Base-by-base conservation (phyloP, 2,888 invertebrate species). In the Philereme vetulata region DNA sequence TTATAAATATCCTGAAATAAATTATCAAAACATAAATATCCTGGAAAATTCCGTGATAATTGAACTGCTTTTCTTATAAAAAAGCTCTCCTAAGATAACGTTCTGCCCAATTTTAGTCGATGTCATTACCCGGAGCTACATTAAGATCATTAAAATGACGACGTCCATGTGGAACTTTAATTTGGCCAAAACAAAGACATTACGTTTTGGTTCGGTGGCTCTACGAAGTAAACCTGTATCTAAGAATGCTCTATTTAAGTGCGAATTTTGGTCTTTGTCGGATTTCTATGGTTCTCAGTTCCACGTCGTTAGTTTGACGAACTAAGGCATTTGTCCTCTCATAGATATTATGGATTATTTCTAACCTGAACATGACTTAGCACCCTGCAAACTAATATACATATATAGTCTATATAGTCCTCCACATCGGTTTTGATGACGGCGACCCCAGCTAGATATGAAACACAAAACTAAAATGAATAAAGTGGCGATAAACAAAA, bases 251-350 rank as follows among this genome's bases (percentile, higher is more conserved):
- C 65, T 69, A 71, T 71, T 75, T 72, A 67, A 76, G 77, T 84
- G 81, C 80, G 75, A 85, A 83, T 79, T 85, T 88, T 73, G 77
- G 80, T 61, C 32, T 52, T 40, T 60, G 55, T 56, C 60, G 49
- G 62, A 53, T 59, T 68, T 68, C 68, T 67, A 66, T 68, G 53
- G 67, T 76, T 78, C 78, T 75, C 49, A 38, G 86, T 87, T 89
- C 81, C 84, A 82, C 84, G 68, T 80, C 78, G 88, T 86, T 86
- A 84, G 84, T 85, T 85, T 84, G 79, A 85, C 80, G 78, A 80
- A 78, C 80, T 71, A 77, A 83, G 80, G 82, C 85, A 81, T 85
- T 85, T 82, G 80, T 80, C 82, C 78, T 71, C 78, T 70, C 69
- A 85, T 83, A 81, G 67, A 71, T 1, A 21, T 2, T 1, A 21